Conservation (phyloP, 2,888 invertebrate genomes). For the Masnerella sp. region DNA sequence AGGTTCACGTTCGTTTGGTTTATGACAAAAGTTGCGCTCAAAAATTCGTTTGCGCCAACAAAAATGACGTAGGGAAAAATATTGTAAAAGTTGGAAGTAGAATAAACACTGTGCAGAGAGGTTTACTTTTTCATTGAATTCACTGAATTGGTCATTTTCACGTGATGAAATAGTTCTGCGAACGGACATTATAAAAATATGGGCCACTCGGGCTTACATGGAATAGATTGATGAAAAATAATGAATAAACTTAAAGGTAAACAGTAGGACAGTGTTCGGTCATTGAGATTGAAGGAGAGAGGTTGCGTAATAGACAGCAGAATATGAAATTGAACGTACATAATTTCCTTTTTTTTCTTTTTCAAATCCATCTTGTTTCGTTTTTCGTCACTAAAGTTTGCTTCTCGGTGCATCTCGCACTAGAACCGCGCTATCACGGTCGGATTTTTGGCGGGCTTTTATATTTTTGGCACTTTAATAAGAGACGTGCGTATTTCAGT, state of each 20-base stretch:
- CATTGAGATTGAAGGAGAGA: constrained; percentile 62
- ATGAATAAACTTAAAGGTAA: constrained; percentile 27
- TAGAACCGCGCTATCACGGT: constrained; percentile 66
- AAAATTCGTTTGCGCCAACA: constrained; percentile 67
- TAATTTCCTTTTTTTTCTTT: constrained; percentile 32
- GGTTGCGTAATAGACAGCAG: constrained; percentile 66
- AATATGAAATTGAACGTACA: constrained; percentile 74
- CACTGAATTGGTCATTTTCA: constrained; percentile 42
- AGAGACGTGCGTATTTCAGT: constrained; percentile 62
- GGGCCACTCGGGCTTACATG: constrained; percentile 46
- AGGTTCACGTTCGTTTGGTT: constrained; percentile 48
- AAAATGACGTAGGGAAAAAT: constrained; percentile 11
- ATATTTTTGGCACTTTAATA: constrained; percentile 77
- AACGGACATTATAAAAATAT: constrained; percentile 31
- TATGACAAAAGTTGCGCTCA: constrained; percentile 66
- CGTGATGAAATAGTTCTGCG: constrained; percentile 17
- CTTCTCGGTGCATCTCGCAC: constrained; percentile 68
- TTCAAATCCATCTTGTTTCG: constrained; percentile 24
- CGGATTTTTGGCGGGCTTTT: constrained; percentile 77
- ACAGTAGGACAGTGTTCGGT: constrained; percentile 60
- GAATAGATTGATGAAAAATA: constrained; percentile 41
- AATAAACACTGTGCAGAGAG: constrained; percentile 28
- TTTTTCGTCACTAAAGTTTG: constrained; percentile 55
- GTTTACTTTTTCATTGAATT: constrained; percentile 42
- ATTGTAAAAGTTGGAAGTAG: constrained; percentile 4